Conservation (phyloP, 2,113 vertebrate genomes). For the Eonycteris spelaea region DNA sequence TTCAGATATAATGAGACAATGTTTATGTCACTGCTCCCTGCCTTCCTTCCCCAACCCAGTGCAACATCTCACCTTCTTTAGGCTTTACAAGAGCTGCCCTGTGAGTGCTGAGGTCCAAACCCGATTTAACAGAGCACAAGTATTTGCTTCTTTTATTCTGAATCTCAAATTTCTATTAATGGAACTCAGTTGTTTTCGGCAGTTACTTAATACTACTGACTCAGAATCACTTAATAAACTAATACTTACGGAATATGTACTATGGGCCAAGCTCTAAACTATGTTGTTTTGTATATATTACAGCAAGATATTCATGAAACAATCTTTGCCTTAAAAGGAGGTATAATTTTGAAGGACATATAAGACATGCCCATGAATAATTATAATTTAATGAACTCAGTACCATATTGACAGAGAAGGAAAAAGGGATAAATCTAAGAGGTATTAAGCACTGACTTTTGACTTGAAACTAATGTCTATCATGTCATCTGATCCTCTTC, state of each 20-base stretch:
- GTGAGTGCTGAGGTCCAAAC: background rate
- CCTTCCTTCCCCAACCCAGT: background rate
- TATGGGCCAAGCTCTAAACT: background rate
- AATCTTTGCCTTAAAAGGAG: background rate
- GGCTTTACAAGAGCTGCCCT: background rate
- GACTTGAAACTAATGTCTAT: background rate
- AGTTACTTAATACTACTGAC: background rate
- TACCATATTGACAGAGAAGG: background rate
- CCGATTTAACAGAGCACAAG: constrained; percentile 2
- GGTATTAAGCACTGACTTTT: background rate
- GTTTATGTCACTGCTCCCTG: background rate
- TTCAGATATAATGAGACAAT: background rate
- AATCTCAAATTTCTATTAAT: background rate
- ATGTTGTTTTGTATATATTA: background rate
- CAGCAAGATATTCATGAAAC: background rate
- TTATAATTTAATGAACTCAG: background rate
- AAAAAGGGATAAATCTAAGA: background rate
- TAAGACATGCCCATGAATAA: background rate
- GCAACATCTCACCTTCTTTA: background rate
- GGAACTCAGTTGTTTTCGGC: background rate
- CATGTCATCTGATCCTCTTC: background rate
- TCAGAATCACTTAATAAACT: constrained; percentile 30
- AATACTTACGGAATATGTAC: background rate
- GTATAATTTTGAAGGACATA: background rate
- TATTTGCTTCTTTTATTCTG: background rate